Percentiles rank a stretch among this genome's conserved stretches.
Evolutionary conservation across 2,888 invertebrate species (phyloP).

Genomic region (Timema podura): DNA sequence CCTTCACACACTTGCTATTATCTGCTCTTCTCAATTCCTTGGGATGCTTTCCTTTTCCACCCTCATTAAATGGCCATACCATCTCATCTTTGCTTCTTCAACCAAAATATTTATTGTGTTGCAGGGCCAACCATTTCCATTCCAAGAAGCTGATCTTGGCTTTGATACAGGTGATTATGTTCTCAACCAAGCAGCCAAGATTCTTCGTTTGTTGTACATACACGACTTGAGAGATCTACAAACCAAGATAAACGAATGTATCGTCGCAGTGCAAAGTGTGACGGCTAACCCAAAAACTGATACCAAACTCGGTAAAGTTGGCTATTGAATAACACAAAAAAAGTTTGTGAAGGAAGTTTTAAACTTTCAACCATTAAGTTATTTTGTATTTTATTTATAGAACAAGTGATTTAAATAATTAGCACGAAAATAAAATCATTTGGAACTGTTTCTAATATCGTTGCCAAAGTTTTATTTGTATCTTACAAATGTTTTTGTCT

Average conservation of each 20-base stretch:
- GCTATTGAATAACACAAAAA: constrained; percentile 48
- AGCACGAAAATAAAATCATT: too few species aligned
- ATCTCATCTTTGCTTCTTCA: too few species aligned
- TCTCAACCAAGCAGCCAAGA: constrained; percentile 68
- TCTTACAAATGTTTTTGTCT: too few species aligned
- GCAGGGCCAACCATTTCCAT: constrained; percentile 64
- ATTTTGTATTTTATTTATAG: too few species aligned
- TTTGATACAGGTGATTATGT: constrained; percentile 61
- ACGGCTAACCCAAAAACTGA: constrained; percentile 98
- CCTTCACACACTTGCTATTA: not conserved
- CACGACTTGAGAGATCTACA: constrained; percentile 83
- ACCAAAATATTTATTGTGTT: constrained; percentile 32
- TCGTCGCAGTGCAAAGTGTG: constrained; percentile 85
- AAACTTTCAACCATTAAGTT: too few species aligned
- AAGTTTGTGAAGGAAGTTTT: too few species aligned
- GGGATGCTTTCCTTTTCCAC: too few species aligned
- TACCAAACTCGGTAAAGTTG: constrained; percentile 89
- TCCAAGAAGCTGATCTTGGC: constrained; percentile 62
- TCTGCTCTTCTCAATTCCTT: not conserved
- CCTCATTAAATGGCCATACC: too few species aligned
- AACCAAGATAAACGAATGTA: constrained; percentile 88
- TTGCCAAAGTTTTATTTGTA: too few species aligned
- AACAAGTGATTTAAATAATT: too few species aligned
- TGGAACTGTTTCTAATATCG: too few species aligned
- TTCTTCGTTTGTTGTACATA: constrained; percentile 75